Evolutionary conservation across 1,140 invertebrate genomes (phyloP).

Genomic region (Gonatopus flavifemur): DNA sequence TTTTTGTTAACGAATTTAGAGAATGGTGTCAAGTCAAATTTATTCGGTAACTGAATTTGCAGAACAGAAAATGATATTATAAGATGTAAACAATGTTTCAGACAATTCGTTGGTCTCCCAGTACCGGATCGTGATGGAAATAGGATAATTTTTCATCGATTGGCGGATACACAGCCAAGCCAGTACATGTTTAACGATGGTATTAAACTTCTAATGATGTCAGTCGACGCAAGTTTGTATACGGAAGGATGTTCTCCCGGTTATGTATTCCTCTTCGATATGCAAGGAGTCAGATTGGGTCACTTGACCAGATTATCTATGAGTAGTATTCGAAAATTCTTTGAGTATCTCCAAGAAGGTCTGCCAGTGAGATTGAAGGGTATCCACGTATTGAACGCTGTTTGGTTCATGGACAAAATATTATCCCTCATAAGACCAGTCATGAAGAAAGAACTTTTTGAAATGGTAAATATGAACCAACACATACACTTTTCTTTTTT

Average conservation of each 20-base stretch:
- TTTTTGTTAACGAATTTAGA: too few species aligned
- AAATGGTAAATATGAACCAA: slow-evolving; percentile 57
- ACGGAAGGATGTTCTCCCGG: slow-evolving; percentile 60
- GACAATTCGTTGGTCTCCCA: slow-evolving; percentile 60
- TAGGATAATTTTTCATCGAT: slow-evolving; percentile 65
- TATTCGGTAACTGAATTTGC: too few species aligned
- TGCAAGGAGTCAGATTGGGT: slow-evolving; percentile 62
- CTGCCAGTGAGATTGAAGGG: slow-evolving; percentile 64
- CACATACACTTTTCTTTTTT: slow-evolving; percentile 1
- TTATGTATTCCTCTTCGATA: slow-evolving; percentile 67
- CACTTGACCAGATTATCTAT: slow-evolving; percentile 64
- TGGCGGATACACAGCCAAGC: slow-evolving; percentile 63
- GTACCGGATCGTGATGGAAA: slow-evolving; percentile 63
- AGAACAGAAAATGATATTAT: too few species aligned
- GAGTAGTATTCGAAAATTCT: slow-evolving; percentile 66
- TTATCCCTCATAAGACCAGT: slow-evolving; percentile 65
- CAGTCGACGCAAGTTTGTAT: slow-evolving; percentile 66
- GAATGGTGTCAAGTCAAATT: too few species aligned
- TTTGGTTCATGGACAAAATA: slow-evolving; percentile 66
- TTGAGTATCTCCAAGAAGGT: slow-evolving; percentile 68
- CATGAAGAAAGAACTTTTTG: slow-evolving; percentile 66
- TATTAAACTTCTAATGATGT: slow-evolving; percentile 70
- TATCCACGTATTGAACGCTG: slow-evolving; percentile 67
- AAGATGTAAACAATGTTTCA: too few species aligned
- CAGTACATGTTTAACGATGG: slow-evolving; percentile 69